phyloP scores from a whole-genome alignment of 2,113 vertebrate genomes.

The Gambusia holbrooki region DNA sequence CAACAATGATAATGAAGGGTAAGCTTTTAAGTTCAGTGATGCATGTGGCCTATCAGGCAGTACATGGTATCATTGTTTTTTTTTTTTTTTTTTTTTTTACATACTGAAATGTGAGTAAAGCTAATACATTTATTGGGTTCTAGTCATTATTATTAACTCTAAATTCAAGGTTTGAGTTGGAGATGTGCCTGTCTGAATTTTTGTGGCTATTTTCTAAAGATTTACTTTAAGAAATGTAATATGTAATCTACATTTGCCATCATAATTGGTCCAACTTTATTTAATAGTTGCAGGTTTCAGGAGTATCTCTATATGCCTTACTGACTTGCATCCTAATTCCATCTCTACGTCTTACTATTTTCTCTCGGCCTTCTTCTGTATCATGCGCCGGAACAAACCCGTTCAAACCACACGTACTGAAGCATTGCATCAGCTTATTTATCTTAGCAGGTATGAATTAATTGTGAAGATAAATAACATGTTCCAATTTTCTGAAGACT shows the following conservation, averaged over 20 bases:
- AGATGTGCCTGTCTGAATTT: too few relatives aligned
- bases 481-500: background rate
- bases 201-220: too few relatives aligned
- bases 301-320: too few relatives aligned
- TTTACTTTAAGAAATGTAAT: too few relatives aligned
- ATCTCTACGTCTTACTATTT: background rate
- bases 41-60: background rate
- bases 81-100: too few relatives aligned
- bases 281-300: too few relatives aligned
- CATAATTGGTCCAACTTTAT: too few relatives aligned
- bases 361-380: background rate
- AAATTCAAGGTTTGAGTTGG: too few relatives aligned
- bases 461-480: background rate
- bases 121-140: too few relatives aligned
- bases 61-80: background rate
- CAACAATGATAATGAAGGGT: background rate
- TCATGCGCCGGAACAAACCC: background rate
- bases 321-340: background rate
- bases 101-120: too few relatives aligned
- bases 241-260: too few relatives aligned
- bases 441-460: background rate
- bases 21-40: background rate
- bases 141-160: too few relatives aligned
- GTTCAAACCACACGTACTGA: background rate
- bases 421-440: background rate